Evolutionary conservation across 2,797 vertebrate genomes (phyloP).

Genomic region (Pseudochromis fuscus): DNA sequence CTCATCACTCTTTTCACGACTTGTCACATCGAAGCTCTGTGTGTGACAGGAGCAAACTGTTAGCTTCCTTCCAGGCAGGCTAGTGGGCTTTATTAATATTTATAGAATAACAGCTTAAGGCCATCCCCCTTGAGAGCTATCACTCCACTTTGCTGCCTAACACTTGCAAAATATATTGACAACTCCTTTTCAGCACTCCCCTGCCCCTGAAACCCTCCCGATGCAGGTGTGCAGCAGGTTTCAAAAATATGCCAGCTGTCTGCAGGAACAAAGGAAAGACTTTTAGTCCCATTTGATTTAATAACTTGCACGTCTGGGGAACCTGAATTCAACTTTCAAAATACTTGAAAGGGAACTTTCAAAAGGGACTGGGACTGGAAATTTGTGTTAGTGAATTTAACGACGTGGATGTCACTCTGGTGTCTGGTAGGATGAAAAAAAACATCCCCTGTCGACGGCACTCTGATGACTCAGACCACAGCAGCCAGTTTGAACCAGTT

Average conservation of each 20-base stretch:
- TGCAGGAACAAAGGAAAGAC: slow-evolving; percentile 57
- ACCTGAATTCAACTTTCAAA: slow-evolving; percentile 31
- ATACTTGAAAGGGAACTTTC: slow-evolving; percentile 17
- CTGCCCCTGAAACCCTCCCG: slow-evolving; percentile 48
- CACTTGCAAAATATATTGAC: slow-evolving; percentile 86
- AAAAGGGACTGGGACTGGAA: slow-evolving; percentile 21
- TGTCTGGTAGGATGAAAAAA: slow-evolving; percentile 21
- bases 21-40: slow-evolving; percentile 79
- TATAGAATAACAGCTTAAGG: slow-evolving; percentile 86
- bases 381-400: slow-evolving; percentile 22
- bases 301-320: slow-evolving; percentile 28
- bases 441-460: slow-evolving; percentile 27
- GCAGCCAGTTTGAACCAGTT: slow-evolving; percentile 40
- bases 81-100: slow-evolving; percentile 86
- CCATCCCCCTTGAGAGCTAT: slow-evolving; percentile 84
- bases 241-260: slow-evolving; percentile 62
- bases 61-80: slow-evolving; percentile 85
- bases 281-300: slow-evolving; percentile 40
- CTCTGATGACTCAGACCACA: slow-evolving; percentile 32
- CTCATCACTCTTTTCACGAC: slow-evolving; percentile 77
- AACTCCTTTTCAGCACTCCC: slow-evolving; percentile 74
- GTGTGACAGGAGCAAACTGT: slow-evolving; percentile 80
- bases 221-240: slow-evolving; percentile 51
- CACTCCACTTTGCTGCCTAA: slow-evolving; percentile 82
- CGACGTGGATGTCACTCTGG: slow-evolving; percentile 49